These are phyloP conservation scores for Damaliscus lunatus DNA, from an alignment of 2,113 vertebrate species.

Conservation along the genomic window DNA sequence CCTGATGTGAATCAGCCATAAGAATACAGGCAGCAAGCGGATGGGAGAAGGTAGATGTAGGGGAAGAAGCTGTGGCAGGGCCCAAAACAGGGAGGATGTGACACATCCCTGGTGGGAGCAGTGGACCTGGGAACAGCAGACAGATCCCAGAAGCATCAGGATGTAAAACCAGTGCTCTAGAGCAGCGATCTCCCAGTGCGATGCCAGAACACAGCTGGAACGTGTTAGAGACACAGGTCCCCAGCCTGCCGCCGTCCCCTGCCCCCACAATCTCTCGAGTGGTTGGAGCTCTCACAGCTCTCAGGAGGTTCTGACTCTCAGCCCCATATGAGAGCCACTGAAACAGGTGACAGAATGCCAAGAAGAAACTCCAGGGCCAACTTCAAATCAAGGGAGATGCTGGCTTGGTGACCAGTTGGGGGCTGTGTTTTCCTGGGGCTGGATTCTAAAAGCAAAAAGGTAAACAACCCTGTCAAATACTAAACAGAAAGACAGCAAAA, in stretches of 20 bases:
- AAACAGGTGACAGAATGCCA: neutral
- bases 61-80: neutral
- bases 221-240: neutral
- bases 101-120: neutral
- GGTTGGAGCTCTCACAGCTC: neutral
- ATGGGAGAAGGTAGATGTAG: neutral
- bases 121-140: neutral
- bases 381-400: accelerated
- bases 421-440: neutral
- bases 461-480: neutral
- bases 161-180: neutral
- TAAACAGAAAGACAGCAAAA: neutral
- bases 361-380: neutral
- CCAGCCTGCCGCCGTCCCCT: accelerated
- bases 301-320: neutral
- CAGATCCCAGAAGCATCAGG: neutral
- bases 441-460: neutral
- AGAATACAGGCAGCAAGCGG: neutral
- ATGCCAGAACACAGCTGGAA: neutral
- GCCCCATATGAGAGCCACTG: neutral
- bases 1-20: neutral
- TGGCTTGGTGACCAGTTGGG: no score
- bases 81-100: neutral
- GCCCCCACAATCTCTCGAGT: neutral
- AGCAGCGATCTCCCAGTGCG: neutral